Evolutionary conservation across 1,140 invertebrate genomes (phyloP).

Genomic region (Dendrolimus kikuchii): DNA sequence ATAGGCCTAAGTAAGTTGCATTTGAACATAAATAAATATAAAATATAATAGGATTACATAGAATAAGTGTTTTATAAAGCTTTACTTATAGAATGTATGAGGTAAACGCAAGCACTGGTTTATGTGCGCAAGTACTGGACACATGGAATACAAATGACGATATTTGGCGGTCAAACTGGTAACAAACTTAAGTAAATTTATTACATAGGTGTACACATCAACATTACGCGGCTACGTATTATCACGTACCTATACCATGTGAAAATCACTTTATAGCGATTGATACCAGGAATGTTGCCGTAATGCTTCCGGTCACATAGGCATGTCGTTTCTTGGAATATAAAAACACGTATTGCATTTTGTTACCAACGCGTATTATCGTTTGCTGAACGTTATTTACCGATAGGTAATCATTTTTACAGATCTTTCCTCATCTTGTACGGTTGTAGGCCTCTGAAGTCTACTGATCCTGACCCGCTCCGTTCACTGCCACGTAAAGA

Average conservation of each 20-base stretch:
- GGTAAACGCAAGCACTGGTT: conserved; percentile 40
- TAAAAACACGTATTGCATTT: conserved; percentile 4
- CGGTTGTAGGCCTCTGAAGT: no score
- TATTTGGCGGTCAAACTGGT: conserved; percentile 55
- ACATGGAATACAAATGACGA: conserved; percentile 52
- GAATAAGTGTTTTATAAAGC: no score
- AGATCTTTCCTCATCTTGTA: no score
- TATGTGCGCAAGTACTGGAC: conserved; percentile 32
- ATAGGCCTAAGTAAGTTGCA: no score
- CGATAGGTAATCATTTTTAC: no score
- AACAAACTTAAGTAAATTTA: conserved; percentile 50
- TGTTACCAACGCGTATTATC: not conserved
- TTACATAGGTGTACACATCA: conserved; percentile 28
- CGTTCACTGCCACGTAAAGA: no score
- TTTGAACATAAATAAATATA: no score
- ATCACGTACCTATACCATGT: conserved; percentile 49
- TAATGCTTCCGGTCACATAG: conserved; percentile 59
- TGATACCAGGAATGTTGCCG: conserved; percentile 47
- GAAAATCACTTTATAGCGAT: conserved; percentile 56
- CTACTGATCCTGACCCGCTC: no score
- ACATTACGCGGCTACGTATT: conserved; percentile 26
- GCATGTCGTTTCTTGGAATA: conserved; percentile 30
- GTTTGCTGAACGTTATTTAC: no score
- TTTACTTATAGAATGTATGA: not conserved
- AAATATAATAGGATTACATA: no score